These are phyloP conservation scores for Lamprotornis superbus DNA, from an alignment of 2,113 vertebrate species.

Conservation along the genomic window DNA sequence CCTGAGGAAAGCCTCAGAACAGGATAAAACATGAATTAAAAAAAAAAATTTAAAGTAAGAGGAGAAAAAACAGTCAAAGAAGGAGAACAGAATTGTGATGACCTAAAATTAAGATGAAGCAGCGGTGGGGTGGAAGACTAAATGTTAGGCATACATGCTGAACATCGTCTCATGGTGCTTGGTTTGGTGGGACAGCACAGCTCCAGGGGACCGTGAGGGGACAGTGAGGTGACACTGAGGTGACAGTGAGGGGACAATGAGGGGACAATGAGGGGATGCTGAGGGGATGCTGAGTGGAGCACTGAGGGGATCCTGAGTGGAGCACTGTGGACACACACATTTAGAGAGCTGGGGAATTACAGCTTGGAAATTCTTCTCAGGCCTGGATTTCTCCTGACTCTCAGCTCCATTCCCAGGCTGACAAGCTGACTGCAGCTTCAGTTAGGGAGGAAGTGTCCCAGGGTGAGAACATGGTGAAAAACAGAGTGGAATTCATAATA, in stretches of 20 bases:
- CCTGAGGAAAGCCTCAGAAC: neutral
- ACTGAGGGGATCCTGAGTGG: neutral
- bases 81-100: accelerated
- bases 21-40: neutral
- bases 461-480: too few species aligned
- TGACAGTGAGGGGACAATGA: accelerated
- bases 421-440: too few species aligned
- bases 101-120: neutral
- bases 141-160: neutral
- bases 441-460: too few species aligned
- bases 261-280: accelerated
- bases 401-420: too few species aligned
- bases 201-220: accelerated
- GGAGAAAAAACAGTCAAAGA: neutral
- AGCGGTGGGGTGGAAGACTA: accelerated
- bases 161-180: accelerated
- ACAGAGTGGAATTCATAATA: too few species aligned
- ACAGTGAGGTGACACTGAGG: too few species aligned
- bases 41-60: too few species aligned
- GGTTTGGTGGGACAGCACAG: neutral
- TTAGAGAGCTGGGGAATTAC: too few species aligned
- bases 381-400: too few species aligned
- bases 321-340: too few species aligned
- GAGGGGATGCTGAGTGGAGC: neutral
- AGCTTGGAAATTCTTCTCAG: too few species aligned